Evolutionary conservation across 2,888 invertebrate species (phyloP).

Genomic region (Augiades crinisus): DNA sequence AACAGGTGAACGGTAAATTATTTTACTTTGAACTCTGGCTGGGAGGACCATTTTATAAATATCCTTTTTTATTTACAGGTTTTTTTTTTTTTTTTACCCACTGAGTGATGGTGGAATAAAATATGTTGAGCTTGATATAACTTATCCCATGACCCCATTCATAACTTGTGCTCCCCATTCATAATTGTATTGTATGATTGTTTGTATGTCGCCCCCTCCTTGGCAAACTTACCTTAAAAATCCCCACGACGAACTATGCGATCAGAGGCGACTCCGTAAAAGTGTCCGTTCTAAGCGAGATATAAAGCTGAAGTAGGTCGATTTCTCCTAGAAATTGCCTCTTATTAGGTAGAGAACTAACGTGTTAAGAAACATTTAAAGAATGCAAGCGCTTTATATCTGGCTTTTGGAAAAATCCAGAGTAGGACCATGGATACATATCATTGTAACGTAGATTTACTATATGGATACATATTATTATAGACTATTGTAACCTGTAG

Average conservation of each 20-base stretch:
- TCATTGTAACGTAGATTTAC: constrained; percentile 62
- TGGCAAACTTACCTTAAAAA: constrained; percentile 37
- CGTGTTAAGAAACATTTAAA: constrained; percentile 65
- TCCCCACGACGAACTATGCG: constrained; percentile 36
- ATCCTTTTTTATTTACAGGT: neutral
- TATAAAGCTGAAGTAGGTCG: constrained; percentile 67
- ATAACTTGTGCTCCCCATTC: constrained; percentile 37
- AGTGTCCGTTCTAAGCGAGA: constrained; percentile 74
- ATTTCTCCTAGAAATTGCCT: constrained; percentile 41
- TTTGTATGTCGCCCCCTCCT: constrained; percentile 60
- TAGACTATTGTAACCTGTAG: constrained; percentile 60
- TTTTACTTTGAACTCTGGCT: constrained; percentile 23
- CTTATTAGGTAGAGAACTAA: constrained; percentile 39
- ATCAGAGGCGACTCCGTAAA: constrained; percentile 76
- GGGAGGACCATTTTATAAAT: constrained; percentile 14
- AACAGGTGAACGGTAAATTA: neutral
- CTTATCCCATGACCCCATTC: constrained; percentile 45
- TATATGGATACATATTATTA: constrained; percentile 52
- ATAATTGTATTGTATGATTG: no score
- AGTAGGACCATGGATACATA: constrained; percentile 76
- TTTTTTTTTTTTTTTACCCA: neutral
- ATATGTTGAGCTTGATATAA: constrained; percentile 3
- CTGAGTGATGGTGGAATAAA: constrained; percentile 12
- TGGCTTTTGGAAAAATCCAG: constrained; percentile 76
- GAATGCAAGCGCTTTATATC: constrained; percentile 80